A percentile compares a stretch with the other conserved stretches of the same genome.
These are phyloP conservation scores for Scomber colias DNA, from an alignment of 2,113 vertebrate genomes.

Conservation along the genomic window DNA sequence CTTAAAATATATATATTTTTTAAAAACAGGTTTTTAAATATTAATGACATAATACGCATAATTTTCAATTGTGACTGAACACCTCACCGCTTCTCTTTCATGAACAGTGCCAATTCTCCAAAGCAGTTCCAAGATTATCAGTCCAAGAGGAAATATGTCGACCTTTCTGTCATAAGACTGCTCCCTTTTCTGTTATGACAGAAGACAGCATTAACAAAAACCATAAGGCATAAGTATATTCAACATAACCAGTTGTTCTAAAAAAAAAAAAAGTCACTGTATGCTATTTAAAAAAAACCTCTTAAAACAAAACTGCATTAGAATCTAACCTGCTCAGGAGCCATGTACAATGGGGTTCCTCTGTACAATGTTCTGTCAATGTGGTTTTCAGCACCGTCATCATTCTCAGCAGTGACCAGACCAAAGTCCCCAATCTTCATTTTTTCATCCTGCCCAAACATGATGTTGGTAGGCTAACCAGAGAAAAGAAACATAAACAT, in stretches of 20 bases:
- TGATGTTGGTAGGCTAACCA: constrained; percentile 90
- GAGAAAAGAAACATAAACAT: too few relatives aligned
- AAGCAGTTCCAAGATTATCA: constrained; percentile 91
- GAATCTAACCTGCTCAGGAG: constrained; percentile 80
- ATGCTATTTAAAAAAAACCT: not conserved
- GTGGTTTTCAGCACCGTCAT: constrained; percentile 43
- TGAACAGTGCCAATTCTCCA: constrained; percentile 33
- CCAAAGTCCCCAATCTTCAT: constrained; percentile 95
- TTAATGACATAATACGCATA: too few relatives aligned
- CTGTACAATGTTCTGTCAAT: constrained; percentile 69
- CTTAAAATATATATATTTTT: too few relatives aligned
- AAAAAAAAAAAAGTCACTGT: too few relatives aligned
- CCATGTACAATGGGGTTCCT: constrained; percentile 80
- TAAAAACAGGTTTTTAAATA: too few relatives aligned
- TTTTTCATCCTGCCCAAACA: constrained; percentile 80
- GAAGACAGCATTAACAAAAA: not conserved
- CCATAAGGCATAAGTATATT: not conserved
- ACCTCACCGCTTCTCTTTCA: constrained; percentile 70
- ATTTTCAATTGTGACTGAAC: not conserved
- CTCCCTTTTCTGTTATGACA: constrained; percentile 57
- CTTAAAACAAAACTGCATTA: not conserved
- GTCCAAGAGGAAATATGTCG: constrained; percentile 91
- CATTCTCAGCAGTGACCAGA: constrained; percentile 82
- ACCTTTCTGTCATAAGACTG: constrained; percentile 85
- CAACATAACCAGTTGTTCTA: too few relatives aligned